phyloP scores from a whole-genome alignment of 2,797 vertebrate species.

The Mionectes olivaceus region DNA sequence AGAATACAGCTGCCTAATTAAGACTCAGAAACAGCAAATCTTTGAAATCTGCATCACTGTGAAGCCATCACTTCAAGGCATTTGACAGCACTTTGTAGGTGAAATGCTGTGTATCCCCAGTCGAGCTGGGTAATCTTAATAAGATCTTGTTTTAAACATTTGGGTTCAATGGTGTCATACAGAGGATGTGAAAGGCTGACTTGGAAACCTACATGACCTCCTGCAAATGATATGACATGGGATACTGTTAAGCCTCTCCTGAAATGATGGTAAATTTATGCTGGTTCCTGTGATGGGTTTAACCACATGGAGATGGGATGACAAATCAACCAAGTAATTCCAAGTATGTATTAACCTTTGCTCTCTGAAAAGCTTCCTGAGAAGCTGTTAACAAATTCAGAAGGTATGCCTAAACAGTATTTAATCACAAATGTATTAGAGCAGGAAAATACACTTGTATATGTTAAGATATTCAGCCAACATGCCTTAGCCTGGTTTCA shows the following conservation, averaged over 20 bases:
- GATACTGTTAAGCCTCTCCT: slow-evolving; percentile 10
- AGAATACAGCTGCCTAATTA: slow-evolving; percentile 24
- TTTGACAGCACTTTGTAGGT: not conserved
- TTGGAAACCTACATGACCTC: not conserved
- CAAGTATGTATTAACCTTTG: not conserved
- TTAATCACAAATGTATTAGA: not conserved
- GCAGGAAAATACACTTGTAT: not conserved
- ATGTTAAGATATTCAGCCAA: not conserved
- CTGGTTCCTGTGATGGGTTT: not conserved
- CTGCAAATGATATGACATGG: not conserved
- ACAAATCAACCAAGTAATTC: not conserved
- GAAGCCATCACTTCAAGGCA: not conserved
- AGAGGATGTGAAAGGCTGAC: not conserved
- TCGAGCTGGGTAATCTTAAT: slow-evolving; percentile 32
- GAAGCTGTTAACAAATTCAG: not conserved
- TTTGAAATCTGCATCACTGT: not conserved
- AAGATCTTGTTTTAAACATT: slow-evolving; percentile 28
- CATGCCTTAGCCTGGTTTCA: not conserved
- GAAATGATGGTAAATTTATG: not conserved
- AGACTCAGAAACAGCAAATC: not conserved
- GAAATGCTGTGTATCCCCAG: not conserved
- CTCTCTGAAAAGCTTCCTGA: not conserved
- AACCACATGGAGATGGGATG: not conserved
- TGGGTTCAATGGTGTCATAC: not conserved
- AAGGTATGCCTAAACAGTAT: not conserved